Conservation (phyloP, 2,888 invertebrate species). For the Thera britannica region DNA sequence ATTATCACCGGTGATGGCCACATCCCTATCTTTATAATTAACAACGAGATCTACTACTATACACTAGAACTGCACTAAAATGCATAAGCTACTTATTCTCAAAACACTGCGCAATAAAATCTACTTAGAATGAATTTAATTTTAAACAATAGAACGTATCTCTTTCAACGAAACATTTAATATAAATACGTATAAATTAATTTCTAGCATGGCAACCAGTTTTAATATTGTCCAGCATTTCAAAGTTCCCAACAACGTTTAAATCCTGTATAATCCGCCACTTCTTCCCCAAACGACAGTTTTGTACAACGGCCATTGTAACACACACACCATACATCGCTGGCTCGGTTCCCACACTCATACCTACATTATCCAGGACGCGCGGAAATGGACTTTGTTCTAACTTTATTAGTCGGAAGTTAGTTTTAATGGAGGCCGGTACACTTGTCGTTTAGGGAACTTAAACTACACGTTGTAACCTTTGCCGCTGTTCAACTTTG, state of each 20-base stretch:
- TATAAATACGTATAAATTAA: background rate
- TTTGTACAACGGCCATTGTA: conserved; percentile 47
- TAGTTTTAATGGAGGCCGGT: conserved; percentile 62
- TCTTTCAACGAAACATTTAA: background rate
- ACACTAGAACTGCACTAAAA: too few species aligned
- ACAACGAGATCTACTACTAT: too few species aligned
- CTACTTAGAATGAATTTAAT: background rate
- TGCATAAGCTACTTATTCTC: too few species aligned
- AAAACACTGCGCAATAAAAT: background rate
- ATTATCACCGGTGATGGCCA: background rate
- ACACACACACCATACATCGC: conserved; percentile 49
- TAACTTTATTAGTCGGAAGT: conserved; percentile 60
- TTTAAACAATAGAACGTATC: background rate
- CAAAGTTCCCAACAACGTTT: conserved; percentile 32
- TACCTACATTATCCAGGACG: conserved; percentile 51
- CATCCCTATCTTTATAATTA: background rate
- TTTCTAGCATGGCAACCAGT: conserved; percentile 6
- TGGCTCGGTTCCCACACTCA: conserved; percentile 39
- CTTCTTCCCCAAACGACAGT: conserved; percentile 41
- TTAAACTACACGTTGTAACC: conserved; percentile 36
- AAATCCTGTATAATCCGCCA: conserved; percentile 32
- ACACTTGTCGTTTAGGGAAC: conserved; percentile 47
- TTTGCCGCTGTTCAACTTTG: conserved; percentile 31
- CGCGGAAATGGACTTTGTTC: conserved; percentile 63
- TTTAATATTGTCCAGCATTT: conserved; percentile 22